Conservation (phyloP, 2,797 vertebrate genomes). For the Acrocephalus scirpaceus region DNA sequence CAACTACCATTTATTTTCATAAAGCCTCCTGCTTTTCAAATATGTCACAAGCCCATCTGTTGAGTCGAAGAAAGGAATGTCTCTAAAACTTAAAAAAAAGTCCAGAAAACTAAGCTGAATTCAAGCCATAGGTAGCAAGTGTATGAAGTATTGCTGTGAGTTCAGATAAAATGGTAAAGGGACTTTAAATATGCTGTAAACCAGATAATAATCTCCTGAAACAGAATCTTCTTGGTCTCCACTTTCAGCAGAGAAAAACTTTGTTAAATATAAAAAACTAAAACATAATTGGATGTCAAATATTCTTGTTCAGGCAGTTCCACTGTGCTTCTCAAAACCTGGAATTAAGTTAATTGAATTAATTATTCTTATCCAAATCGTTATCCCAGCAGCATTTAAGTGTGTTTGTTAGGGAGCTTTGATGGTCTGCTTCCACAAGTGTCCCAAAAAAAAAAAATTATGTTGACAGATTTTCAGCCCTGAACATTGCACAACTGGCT, state of each 20-base stretch:
- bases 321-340: not conserved
- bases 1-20: not conserved
- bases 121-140: not conserved
- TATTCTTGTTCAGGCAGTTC: not conserved
- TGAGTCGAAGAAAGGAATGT: not conserved
- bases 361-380: not conserved
- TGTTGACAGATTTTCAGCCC: not conserved
- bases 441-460: not conserved
- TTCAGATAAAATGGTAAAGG: not conserved
- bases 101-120: not conserved
- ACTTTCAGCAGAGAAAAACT: not conserved
- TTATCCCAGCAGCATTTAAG: not conserved
- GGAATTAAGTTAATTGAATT: not conserved
- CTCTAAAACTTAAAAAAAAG: not conserved
- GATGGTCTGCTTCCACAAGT: not conserved
- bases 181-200: not conserved
- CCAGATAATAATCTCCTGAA: not conserved
- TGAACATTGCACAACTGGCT: not conserved
- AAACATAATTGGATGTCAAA: not conserved
- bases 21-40: not conserved
- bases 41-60: not conserved
- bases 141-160: not conserved
- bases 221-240: not conserved
- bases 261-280: not conserved
- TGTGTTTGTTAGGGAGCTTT: not conserved